Base-by-base conservation (phyloP, 2,888 invertebrate genomes). In the Agrochola circellaris region DNA sequence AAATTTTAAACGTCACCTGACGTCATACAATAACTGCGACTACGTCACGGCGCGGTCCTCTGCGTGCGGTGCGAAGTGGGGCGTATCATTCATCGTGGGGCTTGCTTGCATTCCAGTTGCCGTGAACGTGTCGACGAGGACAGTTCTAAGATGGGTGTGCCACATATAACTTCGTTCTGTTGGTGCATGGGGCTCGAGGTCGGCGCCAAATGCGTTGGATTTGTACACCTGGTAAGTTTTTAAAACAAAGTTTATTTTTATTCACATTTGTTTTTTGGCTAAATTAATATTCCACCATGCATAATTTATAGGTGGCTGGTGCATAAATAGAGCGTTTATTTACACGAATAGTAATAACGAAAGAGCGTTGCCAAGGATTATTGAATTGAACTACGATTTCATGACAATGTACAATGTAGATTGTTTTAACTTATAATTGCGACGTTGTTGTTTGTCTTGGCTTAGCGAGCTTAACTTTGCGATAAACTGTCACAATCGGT, bases 151-250 rank as follows among this genome's bases (percentile, higher is more conserved):
- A 96, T 96, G 96, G 94, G 93, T 30, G 76, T 95, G 51, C 95
- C 96, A 13, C 94, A 95, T 87, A 89, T 96, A 51, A 95, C 95
- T 3, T 93, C 94, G 23, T 96, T 95, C 91, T 95, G 95, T 88
- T 96, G 95, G 89, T 96, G 96, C 89, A 90, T 96, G 90, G 95
- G 95, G 1, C 92, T 96, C 38, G 95, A 96, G 88, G 80, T 91
- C 17, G 96, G 96, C 45, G 82, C 95, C 76, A 94, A 91, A 84
- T 72, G 92, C 81, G 90, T 96, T 58, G 95, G 92, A 0, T 85
- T 90, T 76, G 2, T 93, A 64, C 96, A 96, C 86, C 81, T 95
- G 92, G 96, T 96, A 72, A 92, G 92, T 42, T 42, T 26, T 38
- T 8, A 23, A 26, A 51, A 42, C 42, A 15, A 51, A 54, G 0